A percentile compares a stretch with the other conserved stretches of the same genome.
phyloP scores from a whole-genome alignment of 2,888 invertebrate species.

The Drosophila fulvimacula region DNA sequence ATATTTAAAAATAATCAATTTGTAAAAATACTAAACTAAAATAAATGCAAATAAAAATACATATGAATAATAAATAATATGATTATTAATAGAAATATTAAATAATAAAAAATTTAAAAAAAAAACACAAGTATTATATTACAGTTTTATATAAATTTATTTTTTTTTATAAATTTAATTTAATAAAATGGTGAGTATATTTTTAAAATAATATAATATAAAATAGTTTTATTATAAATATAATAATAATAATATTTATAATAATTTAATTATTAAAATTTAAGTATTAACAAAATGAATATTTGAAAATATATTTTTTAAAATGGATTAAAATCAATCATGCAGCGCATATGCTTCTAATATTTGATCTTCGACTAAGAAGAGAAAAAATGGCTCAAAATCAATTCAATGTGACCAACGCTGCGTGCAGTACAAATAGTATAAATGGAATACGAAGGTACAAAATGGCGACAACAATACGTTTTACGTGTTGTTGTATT shows the following conservation, averaged over 20 bases:
- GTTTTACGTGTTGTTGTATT: conserved; percentile 26
- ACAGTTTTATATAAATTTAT: too few species aligned
- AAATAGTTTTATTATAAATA: too few species aligned
- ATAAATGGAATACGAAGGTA: conserved; percentile 52
- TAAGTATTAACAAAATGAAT: background rate
- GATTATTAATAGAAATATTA: too few species aligned
- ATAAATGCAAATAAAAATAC: too few species aligned
- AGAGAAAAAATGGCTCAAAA: conserved; percentile 58
- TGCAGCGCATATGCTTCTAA: conserved; percentile 21
- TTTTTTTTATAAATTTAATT: too few species aligned
- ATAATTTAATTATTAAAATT: background rate
- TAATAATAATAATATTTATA: background rate
- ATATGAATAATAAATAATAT: too few species aligned
- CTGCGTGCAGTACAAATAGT: conserved; percentile 32
- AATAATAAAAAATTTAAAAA: too few species aligned
- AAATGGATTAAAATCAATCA: background rate
- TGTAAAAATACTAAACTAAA: too few species aligned
- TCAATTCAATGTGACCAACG: conserved; percentile 72
- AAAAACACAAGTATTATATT: too few species aligned
- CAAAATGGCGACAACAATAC: conserved; percentile 65
- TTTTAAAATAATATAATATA: too few species aligned
- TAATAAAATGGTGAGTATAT: too few species aligned
- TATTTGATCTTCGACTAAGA: background rate
- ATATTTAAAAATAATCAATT: too few species aligned
- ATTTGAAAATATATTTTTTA: background rate